Evolutionary conservation across 2,113 vertebrate genomes (phyloP).

Genomic region (Rana temporaria): DNA sequence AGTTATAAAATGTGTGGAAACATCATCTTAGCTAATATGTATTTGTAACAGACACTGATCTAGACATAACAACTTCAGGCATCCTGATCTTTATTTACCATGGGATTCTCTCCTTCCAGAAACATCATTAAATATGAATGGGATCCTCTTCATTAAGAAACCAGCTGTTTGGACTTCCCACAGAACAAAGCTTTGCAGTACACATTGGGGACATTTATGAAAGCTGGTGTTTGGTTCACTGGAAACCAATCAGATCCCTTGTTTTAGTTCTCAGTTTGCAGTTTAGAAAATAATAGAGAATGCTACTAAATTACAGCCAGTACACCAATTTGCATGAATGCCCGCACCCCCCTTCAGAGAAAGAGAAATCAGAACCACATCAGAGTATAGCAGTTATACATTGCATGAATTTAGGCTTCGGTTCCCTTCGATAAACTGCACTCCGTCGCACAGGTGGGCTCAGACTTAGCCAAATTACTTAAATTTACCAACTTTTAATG

Average conservation of each 20-base stretch:
- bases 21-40: background rate
- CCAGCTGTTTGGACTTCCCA: background rate
- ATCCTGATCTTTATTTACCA: background rate
- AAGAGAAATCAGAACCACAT: background rate
- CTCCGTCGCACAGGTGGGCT: constrained; percentile 74
- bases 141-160: constrained; percentile 28
- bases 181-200: background rate
- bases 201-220: background rate
- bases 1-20: background rate
- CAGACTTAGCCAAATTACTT: constrained; percentile 84
- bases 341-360: background rate
- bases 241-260: background rate
- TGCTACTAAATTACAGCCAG: background rate
- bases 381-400: background rate
- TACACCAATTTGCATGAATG: background rate
- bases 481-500: constrained; percentile 87
- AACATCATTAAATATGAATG: constrained; percentile 27
- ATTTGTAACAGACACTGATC: background rate
- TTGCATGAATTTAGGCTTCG: constrained; percentile 2
- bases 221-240: background rate
- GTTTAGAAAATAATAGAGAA: background rate
- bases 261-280: background rate
- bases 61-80: constrained; percentile 6
- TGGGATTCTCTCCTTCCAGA: constrained; percentile 19
- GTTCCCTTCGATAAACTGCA: constrained; percentile 2